Conservation (phyloP, 1,140 invertebrate genomes). For the Rhyzopertha dominica region DNA sequence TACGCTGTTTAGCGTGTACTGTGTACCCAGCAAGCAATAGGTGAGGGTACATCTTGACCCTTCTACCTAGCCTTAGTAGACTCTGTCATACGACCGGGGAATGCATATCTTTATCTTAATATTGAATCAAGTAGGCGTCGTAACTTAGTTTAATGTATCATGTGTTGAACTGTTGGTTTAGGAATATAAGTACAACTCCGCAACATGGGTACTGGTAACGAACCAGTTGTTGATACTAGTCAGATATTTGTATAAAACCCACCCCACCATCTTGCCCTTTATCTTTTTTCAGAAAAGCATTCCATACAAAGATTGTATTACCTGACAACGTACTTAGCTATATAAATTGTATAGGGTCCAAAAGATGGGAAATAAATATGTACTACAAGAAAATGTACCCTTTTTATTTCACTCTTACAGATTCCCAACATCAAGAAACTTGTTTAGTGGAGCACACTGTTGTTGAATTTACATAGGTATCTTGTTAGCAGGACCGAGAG, state of each 20-base stretch:
- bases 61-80: constrained; percentile 37
- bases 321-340: constrained; percentile 49
- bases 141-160: constrained; percentile 42
- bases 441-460: constrained; percentile 2
- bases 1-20: constrained; percentile 27
- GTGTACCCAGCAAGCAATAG: constrained; percentile 30
- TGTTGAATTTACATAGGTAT: too few species aligned
- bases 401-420: constrained; percentile 4
- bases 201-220: constrained; percentile 30
- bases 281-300: constrained; percentile 42
- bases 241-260: constrained; percentile 43
- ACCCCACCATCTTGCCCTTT: constrained; percentile 43
- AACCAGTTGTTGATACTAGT: constrained; percentile 46
- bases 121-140: constrained; percentile 35
- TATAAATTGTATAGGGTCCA: constrained; percentile 48
- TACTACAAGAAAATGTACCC: constrained; percentile 31
- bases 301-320: constrained; percentile 49
- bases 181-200: constrained; percentile 39
- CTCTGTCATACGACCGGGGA: constrained; percentile 39
- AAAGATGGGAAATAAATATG: constrained; percentile 49
- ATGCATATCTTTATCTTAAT: constrained; percentile 44
- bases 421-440: background rate
- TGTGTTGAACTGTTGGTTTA: constrained; percentile 42
- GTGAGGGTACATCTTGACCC: constrained; percentile 19
- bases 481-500: too few species aligned